phyloP scores from a whole-genome alignment of 1,140 invertebrate species.

The Euborellia annulipes region DNA sequence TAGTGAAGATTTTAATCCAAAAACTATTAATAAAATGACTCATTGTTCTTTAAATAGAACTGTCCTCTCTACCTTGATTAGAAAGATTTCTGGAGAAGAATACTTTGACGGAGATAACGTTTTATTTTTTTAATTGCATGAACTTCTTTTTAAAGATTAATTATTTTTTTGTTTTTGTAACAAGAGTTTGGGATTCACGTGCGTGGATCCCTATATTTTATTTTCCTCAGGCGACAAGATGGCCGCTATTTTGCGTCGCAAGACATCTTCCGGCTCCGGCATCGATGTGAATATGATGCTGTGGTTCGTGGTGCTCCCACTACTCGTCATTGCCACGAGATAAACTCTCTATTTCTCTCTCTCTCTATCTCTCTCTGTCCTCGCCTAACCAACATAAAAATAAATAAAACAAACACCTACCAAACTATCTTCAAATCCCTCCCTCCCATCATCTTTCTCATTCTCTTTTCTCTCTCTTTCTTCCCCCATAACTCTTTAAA shows the following conservation, averaged over 20 bases:
- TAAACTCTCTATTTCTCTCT: conserved; percentile 1
- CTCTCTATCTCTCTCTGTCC: not conserved
- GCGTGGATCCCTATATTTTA: conserved; percentile 1
- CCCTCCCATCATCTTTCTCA: not conserved
- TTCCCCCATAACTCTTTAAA: too few species aligned
- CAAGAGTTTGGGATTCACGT: not conserved
- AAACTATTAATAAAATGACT: too few species aligned
- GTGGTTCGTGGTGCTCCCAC: conserved; percentile 11
- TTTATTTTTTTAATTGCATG: too few species aligned
- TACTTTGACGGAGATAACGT: too few species aligned
- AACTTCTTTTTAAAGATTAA: too few species aligned
- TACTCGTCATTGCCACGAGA: conserved; percentile 9
- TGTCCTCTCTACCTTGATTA: too few species aligned
- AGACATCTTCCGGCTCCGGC: conserved; percentile 26
- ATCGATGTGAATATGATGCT: conserved; percentile 9
- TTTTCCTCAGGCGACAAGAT: conserved; percentile 30
- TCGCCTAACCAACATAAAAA: not conserved
- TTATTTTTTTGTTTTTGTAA: not conserved
- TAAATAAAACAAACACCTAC: not conserved
- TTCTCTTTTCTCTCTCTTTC: not conserved
- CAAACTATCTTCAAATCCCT: not conserved
- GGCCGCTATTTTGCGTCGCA: conserved; percentile 32
- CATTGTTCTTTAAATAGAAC: too few species aligned
- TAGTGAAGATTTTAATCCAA: too few species aligned
- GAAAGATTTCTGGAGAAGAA: too few species aligned